These are phyloP conservation scores for Auanema freiburgensis DNA, from an alignment of 2,888 invertebrate genomes.

Conservation along the genomic window DNA sequence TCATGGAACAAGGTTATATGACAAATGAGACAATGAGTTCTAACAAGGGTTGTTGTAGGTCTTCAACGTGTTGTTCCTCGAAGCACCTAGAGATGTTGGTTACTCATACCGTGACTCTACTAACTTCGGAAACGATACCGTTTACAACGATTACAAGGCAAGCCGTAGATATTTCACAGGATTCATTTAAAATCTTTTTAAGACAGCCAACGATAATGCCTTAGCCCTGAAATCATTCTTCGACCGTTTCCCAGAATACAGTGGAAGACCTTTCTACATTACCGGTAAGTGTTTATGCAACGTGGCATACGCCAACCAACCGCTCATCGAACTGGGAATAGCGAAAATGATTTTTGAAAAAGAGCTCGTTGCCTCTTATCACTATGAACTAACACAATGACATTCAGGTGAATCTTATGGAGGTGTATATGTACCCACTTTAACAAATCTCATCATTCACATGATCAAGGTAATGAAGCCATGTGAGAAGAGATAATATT, in stretches of 20 bases:
- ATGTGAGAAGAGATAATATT: neutral
- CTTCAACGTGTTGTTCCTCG: constrained; percentile 68
- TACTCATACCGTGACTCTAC: constrained; percentile 66
- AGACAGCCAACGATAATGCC: constrained; percentile 66
- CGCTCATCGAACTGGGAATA: no score
- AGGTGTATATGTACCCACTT: constrained; percentile 67
- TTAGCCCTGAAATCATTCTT: constrained; percentile 67
- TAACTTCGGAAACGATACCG: constrained; percentile 29
- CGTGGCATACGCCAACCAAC: no score
- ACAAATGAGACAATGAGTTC: constrained; percentile 49
- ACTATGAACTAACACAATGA: neutral
- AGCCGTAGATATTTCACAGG: no score
- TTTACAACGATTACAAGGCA: constrained; percentile 47
- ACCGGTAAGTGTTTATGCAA: constrained; percentile 25
- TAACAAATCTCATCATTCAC: constrained; percentile 33
- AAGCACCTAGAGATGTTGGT: constrained; percentile 69
- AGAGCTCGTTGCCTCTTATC: neutral
- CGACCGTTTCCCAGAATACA: constrained; percentile 66
- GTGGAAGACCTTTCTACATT: constrained; percentile 63
- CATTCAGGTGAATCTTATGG: constrained; percentile 67
- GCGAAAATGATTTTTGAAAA: neutral
- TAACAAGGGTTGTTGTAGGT: constrained; percentile 57
- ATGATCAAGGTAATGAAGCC: constrained; percentile 31
- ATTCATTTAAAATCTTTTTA: no score
- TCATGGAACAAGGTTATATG: constrained; percentile 59